Base-by-base conservation (phyloP, 2,797 vertebrate species). In the Diplodus puntazzo region DNA sequence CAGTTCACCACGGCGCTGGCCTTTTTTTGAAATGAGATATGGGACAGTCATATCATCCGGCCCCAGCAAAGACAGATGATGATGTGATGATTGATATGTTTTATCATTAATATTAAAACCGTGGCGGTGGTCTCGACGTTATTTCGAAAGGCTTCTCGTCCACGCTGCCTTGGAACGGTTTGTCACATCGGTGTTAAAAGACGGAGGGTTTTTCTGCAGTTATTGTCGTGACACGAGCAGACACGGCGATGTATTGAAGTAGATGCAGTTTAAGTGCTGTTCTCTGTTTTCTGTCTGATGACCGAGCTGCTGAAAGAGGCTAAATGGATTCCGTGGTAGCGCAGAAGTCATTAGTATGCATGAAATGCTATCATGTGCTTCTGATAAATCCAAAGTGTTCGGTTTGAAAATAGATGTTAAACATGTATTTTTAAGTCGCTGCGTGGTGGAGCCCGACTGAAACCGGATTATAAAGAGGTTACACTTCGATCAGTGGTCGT, bases 11-110 rank as follows among this genome's bases (percentile, higher is more conserved):
- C 8, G 34, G 59, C 50, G 0, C 25, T 50, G 34, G 12, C 34
- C 58, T 55, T 53, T 73, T 73, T 58, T 64, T 42, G 27, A 79
- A 84, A 79, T 78, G 76, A 82, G 73, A 87, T 78, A 45, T n/a
- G 69, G 57, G 65, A 43, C 67, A 25, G 55, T 71, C 54, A 59
- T 30, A 74, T 79, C 75, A 25, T 55, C 57, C 53, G 11, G 5
- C 30, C 30, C 6, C 60, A 43, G 46, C 25, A 27, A 12, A 64
- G 69, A 62, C 77, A 43, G 71, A 81, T 69, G 76, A 72, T 46
- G 18, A 69, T 63, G 12, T 58, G 50, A 69, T 79, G 80, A 81
- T 73, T 82, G 78, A 85, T 82, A 53, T 64, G 67, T 75, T 79
- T 57, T 76, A 50, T 80, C 30, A 69, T 73, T 76, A 64, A 79